Evolutionary conservation across 92 coral and sea anemone genomes (phyloP), one percentile per base, ranked within the genome.

Genomic region (Phenganax marumi): DNA sequence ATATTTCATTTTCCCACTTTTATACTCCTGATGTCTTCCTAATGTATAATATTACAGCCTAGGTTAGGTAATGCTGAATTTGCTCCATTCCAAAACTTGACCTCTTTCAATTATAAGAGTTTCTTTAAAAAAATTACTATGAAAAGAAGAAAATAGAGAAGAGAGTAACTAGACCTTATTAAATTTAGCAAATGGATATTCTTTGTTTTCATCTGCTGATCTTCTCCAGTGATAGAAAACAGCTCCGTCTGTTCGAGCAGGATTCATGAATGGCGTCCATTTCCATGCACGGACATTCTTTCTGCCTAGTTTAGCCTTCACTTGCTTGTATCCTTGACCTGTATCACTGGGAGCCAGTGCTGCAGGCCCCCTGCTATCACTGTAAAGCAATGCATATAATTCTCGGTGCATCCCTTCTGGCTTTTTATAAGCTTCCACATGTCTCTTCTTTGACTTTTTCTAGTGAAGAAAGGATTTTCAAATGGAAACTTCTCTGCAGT

Each of bases 321-420:
- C 89, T 77, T 95, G 98, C 76, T 95, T 95, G 53, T 95, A 95
- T 25, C 98, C 98, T 64, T 91, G 95, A 47, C 89, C 88, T 25
- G 95, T 87, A 74, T 92, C 97, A 49, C 95, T 83, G 46, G 93
- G 91, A 12, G 97, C 92, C 48, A 95, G 80, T 6, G 97, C 93
- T 17, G 98, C 95, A 9, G 98, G 89, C 71, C 93, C 98, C 98
- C 98, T 85, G 90, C 81, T 94, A 63, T 94, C 98, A 82, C 88
- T 92, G 81, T 92, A 94, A 6, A 94, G 86, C 50, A 94, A 80
- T 11, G 98, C 98, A 89, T 93, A 94, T n/a, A 94, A 91, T 68
- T 94, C 98, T 14, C 98, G 83, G 68, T 94, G 98, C 98, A 94
- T 94, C 23, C 98, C 98, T 63, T 94, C 98, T 50, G 98, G 98